Base-by-base conservation (phyloP, 2,888 invertebrate species). In the Strigamia transsilvanica region DNA sequence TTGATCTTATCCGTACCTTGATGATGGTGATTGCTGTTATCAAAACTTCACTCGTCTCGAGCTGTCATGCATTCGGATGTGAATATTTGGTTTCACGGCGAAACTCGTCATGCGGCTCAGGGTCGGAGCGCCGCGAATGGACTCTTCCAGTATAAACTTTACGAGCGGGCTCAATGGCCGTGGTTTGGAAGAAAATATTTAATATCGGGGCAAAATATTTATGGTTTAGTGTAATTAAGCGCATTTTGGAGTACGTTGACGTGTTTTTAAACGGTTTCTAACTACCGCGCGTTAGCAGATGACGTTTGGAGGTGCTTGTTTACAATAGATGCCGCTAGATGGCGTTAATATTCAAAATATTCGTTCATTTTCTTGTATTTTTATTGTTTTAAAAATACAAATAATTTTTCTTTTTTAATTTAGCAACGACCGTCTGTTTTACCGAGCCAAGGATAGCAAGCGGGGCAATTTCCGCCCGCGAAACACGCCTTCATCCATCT, bases 401-500 rank as follows among this genome's bases (percentile, higher is more conserved):
- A 1, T 3, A 27, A 34, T 34, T 34, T 34, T 34, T 34, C 3
- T 34, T 34, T 73, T 6, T 5, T 21, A 9, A 4, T 15, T n/a
- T 27, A 32, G 27, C 38, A 34, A 27, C 42, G 18, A 18, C 84
- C 84, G 15, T 51, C 32, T n/a, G 83, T 78, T 41, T 82, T 83
- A 46, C 80, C 82, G n/a, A 84, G 13, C 84, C 84, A 84, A 2
- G 84, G 84, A 34, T 82, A 84, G 3, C 66, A 23, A 12, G 46
- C 42, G 4, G 84, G 84, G 61, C 84, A 84, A 0, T 32, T 42
- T 4, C 78, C 73, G 23, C 83, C 84, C 13, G 66, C 73, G 73
- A 34, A 38, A 80, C 80, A 80, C 2, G 27, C 51, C 21, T 3
- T 23, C 80, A 80, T 80, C 27, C 51, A 80, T 32, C 80, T 34